A percentile compares a stretch with the other conserved stretches of the same genome.
Conservation (phyloP, 2,888 invertebrate genomes). For the Flexamia atlantica region DNA sequence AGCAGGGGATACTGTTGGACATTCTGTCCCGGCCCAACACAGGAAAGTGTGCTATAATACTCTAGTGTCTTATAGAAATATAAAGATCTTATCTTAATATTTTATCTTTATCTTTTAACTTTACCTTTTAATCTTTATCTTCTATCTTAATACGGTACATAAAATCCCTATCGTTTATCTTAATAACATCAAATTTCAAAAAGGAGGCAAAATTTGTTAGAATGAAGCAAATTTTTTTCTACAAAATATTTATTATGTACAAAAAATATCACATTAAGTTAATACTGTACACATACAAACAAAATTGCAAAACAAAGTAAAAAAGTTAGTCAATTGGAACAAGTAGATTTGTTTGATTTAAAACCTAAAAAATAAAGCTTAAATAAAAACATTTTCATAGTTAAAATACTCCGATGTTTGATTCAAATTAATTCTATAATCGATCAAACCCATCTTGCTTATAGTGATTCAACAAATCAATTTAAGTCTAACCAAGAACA, state of each 20-base stretch:
- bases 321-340: not conserved
- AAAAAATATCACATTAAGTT: constrained; percentile 32
- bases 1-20: too few relatives aligned
- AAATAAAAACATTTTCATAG: not conserved
- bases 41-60: too few relatives aligned
- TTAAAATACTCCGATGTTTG: not conserved
- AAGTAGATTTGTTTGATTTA: not conserved
- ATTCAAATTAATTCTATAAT: too few relatives aligned
- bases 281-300: not conserved
- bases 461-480: too few relatives aligned
- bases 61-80: not conserved
- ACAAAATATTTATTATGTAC: constrained; percentile 40
- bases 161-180: not conserved
- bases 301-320: not conserved
- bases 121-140: not conserved
- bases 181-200: not conserved
- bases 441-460: too few relatives aligned
- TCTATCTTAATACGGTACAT: not conserved
- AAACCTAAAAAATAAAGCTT: not conserved
- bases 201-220: too few relatives aligned
- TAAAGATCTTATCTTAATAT: not conserved
- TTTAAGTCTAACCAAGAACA: too few relatives aligned
- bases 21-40: too few relatives aligned
- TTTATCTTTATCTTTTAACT: not conserved
- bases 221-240: not conserved